Evolutionary conservation across 2,888 invertebrate species (phyloP).

Genomic region (Hypena proboscidalis): DNA sequence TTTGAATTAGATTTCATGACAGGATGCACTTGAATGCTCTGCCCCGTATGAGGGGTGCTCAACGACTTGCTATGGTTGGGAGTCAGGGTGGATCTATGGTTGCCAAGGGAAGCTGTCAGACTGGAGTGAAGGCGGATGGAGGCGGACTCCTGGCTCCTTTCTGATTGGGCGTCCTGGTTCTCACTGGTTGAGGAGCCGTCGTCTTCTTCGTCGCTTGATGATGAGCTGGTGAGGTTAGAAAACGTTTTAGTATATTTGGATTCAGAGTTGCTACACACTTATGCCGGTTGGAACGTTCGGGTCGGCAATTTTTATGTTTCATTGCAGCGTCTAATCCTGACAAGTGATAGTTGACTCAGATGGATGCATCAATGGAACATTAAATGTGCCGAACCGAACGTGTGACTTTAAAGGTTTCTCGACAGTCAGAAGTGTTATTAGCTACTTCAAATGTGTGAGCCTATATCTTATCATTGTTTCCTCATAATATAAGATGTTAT

Average conservation of each 20-base stretch:
- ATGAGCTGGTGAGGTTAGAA: slow-evolving; percentile 82
- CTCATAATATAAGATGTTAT: no score
- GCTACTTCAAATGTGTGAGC: no score
- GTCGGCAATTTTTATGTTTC: no score
- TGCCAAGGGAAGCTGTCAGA: slow-evolving; percentile 52
- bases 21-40: slow-evolving; percentile 72
- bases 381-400: no score
- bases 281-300: no score
- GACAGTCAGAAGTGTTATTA: no score
- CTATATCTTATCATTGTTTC: no score
- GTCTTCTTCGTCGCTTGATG: slow-evolving; percentile 89
- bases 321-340: no score
- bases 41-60: slow-evolving; percentile 76
- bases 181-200: slow-evolving; percentile 81
- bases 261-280: no score
- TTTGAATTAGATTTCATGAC: slow-evolving; percentile 82
- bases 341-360: no score
- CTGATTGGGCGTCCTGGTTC: slow-evolving; percentile 74
- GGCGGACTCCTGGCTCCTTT: slow-evolving; percentile 71
- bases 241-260: neutral
- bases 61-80: slow-evolving; percentile 77
- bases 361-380: no score
- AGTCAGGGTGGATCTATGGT: slow-evolving; percentile 57
- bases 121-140: slow-evolving; percentile 56
- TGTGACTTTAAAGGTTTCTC: no score